phyloP scores from a whole-genome alignment of 2,888 invertebrate genomes.

The Hoplodrina blanda region DNA sequence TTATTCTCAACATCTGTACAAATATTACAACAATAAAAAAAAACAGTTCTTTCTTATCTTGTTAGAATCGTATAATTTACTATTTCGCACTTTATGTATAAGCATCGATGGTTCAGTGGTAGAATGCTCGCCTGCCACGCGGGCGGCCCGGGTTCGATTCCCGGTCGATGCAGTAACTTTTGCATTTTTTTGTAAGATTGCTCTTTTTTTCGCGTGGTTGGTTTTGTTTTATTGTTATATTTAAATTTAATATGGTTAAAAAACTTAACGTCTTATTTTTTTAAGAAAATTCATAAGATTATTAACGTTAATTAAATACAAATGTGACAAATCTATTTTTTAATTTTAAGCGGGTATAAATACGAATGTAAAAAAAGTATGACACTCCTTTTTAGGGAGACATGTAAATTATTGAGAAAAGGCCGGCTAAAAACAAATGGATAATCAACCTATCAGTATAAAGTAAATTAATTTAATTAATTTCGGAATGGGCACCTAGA shows the following conservation, averaged over 20 bases:
- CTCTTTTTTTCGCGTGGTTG: background rate
- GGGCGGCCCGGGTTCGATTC: constrained; percentile 90
- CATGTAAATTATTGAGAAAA: too few species aligned
- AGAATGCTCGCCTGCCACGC: constrained; percentile 91
- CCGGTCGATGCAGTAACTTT: constrained; percentile 84
- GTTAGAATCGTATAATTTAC: background rate
- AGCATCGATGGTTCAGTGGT: constrained; percentile 91
- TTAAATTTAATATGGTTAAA: background rate
- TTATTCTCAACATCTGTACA: constrained; percentile 10
- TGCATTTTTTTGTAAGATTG: background rate
- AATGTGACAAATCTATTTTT: too few species aligned
- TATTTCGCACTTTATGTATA: background rate
- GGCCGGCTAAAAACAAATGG: too few species aligned
- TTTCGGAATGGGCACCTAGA: too few species aligned
- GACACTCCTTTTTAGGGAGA: too few species aligned
- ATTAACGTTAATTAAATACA: too few species aligned
- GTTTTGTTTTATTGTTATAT: background rate
- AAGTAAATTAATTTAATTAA: too few species aligned
- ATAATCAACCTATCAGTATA: too few species aligned
- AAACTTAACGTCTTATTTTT: too few species aligned
- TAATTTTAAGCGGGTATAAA: too few species aligned
- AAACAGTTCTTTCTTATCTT: background rate
- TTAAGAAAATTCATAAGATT: too few species aligned
- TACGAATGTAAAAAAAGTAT: too few species aligned
- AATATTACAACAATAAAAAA: background rate